A percentile compares a stretch with the other conserved stretches of the same genome.
Evolutionary conservation across 2,113 vertebrate genomes (phyloP).

Genomic region (Caloenas nicobarica): DNA sequence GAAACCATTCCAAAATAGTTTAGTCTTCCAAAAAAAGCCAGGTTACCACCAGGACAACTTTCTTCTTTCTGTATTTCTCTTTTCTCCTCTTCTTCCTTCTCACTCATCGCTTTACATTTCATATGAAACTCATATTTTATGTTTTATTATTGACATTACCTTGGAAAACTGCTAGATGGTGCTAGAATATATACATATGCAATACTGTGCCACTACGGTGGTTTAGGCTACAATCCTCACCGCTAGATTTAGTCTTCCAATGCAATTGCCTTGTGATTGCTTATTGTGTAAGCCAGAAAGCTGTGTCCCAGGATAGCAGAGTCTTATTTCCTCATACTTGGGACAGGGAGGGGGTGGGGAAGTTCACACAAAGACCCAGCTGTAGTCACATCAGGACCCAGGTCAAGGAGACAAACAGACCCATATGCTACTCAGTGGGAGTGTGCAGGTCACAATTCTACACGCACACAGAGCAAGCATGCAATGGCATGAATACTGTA

Average conservation of each 20-base stretch:
- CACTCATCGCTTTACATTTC: neutral
- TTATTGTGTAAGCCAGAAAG: neutral
- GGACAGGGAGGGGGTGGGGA: neutral
- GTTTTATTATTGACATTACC: neutral
- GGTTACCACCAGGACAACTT: neutral
- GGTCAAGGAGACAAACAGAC: neutral
- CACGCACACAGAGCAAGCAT: neutral
- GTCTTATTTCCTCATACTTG: neutral
- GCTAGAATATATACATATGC: neutral
- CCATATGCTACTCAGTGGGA: accelerated
- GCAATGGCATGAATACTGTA: neutral
- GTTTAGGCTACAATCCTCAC: neutral
- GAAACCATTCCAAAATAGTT: neutral
- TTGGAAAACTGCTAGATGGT: constrained; percentile 15
- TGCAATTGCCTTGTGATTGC: neutral
- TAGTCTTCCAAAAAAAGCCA: neutral
- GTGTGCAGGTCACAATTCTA: neutral
- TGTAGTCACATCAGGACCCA: neutral
- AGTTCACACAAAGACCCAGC: accelerated
- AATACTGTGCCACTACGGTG: neutral
- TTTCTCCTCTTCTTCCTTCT: neutral
- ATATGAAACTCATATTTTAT: neutral
- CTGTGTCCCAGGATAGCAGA: neutral
- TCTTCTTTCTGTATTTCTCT: neutral
- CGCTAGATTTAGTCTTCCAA: neutral